phyloP scores from a whole-genome alignment of 2,113 vertebrate genomes.

The Nibea coibor region DNA sequence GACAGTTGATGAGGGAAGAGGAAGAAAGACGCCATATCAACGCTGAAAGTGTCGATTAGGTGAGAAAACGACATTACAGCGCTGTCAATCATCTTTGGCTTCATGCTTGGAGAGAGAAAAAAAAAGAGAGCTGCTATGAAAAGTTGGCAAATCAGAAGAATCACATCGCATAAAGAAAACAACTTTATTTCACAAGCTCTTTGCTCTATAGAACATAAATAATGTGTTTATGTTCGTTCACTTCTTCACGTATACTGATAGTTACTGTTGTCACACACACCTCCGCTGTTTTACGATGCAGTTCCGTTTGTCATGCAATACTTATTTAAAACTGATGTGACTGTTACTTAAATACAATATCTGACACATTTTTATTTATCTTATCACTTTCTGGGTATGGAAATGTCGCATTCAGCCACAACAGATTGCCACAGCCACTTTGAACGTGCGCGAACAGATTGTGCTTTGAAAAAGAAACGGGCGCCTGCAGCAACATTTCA shows the following conservation, averaged over 20 bases:
- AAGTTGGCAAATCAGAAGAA: slow-evolving; percentile 19
- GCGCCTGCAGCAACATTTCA: slow-evolving; percentile 81
- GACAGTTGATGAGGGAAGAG: slow-evolving; percentile 51
- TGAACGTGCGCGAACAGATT: slow-evolving; percentile 76
- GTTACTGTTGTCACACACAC: not conserved
- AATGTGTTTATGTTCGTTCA: not conserved
- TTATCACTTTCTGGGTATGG: slow-evolving; percentile 64
- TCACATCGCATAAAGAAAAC: not conserved
- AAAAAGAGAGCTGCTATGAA: slow-evolving; percentile 6
- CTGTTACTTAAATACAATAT: slow-evolving; percentile 67
- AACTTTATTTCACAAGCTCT: not conserved
- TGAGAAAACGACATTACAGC: slow-evolving; percentile 61
- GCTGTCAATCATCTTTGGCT: slow-evolving; percentile 57
- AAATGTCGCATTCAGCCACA: slow-evolving; percentile 65
- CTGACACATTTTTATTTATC: slow-evolving; percentile 76
- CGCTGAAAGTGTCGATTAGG: slow-evolving; percentile 69
- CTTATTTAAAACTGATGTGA: slow-evolving; percentile 49
- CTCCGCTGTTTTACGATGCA: slow-evolving; percentile 11
- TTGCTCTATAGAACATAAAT: not conserved
- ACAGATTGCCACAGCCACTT: slow-evolving; percentile 78
- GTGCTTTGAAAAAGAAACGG: slow-evolving; percentile 75
- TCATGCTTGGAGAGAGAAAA: slow-evolving; percentile 8
- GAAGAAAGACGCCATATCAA: slow-evolving; percentile 46
- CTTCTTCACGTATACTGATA: not conserved
- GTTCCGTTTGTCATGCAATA: slow-evolving; percentile 1